These are phyloP conservation scores for Eubucco bourcierii DNA, from an alignment of 2,113 vertebrate genomes.

Conservation along the genomic window DNA sequence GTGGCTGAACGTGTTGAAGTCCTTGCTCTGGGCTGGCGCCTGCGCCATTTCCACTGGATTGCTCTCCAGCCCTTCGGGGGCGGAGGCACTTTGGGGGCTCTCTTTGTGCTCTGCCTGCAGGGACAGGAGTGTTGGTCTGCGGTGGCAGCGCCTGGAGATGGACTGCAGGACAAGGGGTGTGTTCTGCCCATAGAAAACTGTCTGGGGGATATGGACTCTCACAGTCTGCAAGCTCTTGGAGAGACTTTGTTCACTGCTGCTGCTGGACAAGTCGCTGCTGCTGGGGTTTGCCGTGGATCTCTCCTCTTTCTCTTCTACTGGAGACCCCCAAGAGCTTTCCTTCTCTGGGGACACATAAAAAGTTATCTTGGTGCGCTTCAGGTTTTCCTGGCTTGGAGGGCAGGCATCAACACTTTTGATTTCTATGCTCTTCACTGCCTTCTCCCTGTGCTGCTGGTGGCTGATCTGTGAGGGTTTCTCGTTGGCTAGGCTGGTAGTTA, in stretches of 20 bases:
- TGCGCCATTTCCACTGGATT: background rate
- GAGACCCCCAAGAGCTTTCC: background rate
- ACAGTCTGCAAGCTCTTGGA: constrained; percentile 19
- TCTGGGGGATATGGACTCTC: constrained; percentile 73
- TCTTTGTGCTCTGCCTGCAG: background rate
- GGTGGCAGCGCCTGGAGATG: constrained; percentile 34
- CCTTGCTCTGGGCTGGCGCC: constrained; percentile 21
- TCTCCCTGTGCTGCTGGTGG: constrained; percentile 23
- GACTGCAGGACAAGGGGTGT: constrained; percentile 73
- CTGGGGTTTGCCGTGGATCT: background rate
- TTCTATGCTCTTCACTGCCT: constrained; percentile 53
- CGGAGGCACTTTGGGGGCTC: background rate
- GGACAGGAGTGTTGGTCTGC: background rate
- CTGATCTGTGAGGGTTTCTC: background rate
- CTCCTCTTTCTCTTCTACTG: background rate
- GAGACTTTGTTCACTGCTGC: background rate
- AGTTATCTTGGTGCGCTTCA: constrained; percentile 77
- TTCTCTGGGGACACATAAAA: constrained; percentile 69
- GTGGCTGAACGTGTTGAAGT: constrained; percentile 53
- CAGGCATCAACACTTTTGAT: background rate
- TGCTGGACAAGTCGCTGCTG: background rate
- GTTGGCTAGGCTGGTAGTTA: background rate
- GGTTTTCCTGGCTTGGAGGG: constrained; percentile 44
- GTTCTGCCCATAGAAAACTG: constrained; percentile 78
- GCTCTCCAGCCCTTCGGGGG: background rate